A percentile compares a stretch with the other conserved stretches of the same genome.
These are phyloP conservation scores for Cuculus canorus DNA, from an alignment of 2,797 vertebrate genomes.

Conservation along the genomic window DNA sequence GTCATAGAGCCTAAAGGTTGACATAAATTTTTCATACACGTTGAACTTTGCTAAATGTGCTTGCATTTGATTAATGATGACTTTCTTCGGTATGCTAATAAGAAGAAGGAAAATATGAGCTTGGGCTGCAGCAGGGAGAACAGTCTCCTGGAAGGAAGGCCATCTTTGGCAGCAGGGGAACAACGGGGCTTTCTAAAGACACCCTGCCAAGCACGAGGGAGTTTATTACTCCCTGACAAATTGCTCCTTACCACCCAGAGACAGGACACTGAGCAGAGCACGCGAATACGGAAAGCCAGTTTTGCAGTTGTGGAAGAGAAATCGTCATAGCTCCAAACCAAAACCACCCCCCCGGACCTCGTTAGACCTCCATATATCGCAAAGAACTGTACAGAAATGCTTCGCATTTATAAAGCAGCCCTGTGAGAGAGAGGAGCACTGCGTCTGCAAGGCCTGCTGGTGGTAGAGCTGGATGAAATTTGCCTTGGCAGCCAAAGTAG, in stretches of 20 bases:
- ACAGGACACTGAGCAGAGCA: not conserved
- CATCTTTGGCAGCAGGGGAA: not conserved
- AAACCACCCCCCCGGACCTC: too few species aligned
- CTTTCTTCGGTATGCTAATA: conserved; percentile 32
- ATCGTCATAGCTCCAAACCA: not conserved
- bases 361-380: not conserved
- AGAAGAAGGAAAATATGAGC: conserved; percentile 21
- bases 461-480: not conserved
- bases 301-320: not conserved
- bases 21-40: conserved; percentile 69
- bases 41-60: conserved; percentile 65
- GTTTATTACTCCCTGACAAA: conserved; percentile 14
- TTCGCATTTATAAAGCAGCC: not conserved
- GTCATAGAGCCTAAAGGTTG: conserved; percentile 63
- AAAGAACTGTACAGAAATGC: not conserved
- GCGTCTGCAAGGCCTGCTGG: not conserved
- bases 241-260: not conserved
- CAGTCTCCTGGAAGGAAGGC: not conserved
- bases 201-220: not conserved
- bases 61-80: conserved; percentile 60
- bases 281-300: not conserved
- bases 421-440: not conserved
- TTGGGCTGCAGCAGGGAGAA: not conserved
- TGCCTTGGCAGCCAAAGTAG: not conserved
- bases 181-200: not conserved